phyloP scores from a whole-genome alignment of 2,797 vertebrate species.

The Philypnodon macrostomus region DNA sequence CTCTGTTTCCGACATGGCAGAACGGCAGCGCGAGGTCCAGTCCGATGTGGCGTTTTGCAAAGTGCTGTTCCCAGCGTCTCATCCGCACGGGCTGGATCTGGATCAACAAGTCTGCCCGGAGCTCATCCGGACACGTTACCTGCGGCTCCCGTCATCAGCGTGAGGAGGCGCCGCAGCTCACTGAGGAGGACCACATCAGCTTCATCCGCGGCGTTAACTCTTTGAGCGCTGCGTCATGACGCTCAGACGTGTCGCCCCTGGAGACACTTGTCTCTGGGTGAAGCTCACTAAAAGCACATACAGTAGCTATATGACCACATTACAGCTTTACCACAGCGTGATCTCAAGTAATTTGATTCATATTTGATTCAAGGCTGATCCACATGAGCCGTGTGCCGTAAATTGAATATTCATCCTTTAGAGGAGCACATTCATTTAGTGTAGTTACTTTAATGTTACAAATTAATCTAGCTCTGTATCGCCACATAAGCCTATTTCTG shows the following conservation, averaged over 20 bases:
- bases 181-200: conserved; percentile 51
- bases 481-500: too few species aligned
- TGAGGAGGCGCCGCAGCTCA: conserved; percentile 57
- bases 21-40: conserved; percentile 15
- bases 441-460: too few species aligned
- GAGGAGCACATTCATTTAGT: too few species aligned
- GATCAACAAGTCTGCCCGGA: conserved; percentile 78
- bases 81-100: conserved; percentile 11
- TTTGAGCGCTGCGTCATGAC: conserved; percentile 39
- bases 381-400: not conserved
- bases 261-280: conserved; percentile 1
- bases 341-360: not conserved
- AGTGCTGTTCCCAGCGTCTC: conserved; percentile 24
- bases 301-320: not conserved
- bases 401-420: too few species aligned
- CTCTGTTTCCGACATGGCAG: conserved; percentile 68
- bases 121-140: conserved; percentile 53
- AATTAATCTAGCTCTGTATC: too few species aligned
- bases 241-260: conserved; percentile 4
- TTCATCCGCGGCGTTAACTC: conserved; percentile 57
- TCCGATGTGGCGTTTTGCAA: conserved; percentile 32
- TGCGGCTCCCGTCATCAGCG: conserved; percentile 62
- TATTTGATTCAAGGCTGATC: not conserved
- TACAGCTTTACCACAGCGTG: not conserved
- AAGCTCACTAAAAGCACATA: not conserved